Base-by-base conservation (phyloP, 1,140 invertebrate species). In the Lordiphosa mommai region DNA sequence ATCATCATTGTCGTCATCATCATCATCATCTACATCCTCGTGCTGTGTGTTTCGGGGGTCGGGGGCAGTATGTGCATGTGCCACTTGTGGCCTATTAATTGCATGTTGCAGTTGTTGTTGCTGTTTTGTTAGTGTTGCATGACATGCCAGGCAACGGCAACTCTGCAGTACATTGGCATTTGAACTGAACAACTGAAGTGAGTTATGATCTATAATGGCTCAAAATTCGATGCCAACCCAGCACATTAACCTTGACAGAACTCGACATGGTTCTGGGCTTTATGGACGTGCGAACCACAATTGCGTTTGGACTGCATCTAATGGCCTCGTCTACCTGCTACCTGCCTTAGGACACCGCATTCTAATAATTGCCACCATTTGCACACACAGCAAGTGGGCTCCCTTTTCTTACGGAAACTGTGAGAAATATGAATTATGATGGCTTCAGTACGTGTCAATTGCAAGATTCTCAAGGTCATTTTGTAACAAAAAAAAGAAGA, bases 391-490 rank as follows among this genome's bases (percentile, higher is more conserved):
- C 74, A 38, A 61, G 79, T 23, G 48, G 17, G 12, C 49, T 33
- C 7, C 5, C 14, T 38, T 60, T 55, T 33, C 27, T 17, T 23
- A 13, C 1, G 40, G 30, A 6, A 59, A 50, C 46, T 67, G 64
- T 29, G 65, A 49, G 47, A 82, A 84, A 77, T 84, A 84, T 84
- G 77, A 84, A 77, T 84, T 84, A 84, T 84, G 79, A 84, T 72
- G 70, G 64, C 57, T 40, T 7, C 40, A 17, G 76, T 43, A 84
- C 77, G 79, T 84, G 77, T 84, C 77, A 84, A 84, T 84, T 84
- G 77, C 63, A 43, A 14, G 8, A 43, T 48, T 86, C 57, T 86
- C 82, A 86, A 86, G 82, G 82, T 86, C 82, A 86, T 59, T 64
- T 57, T 32, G 16, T 29, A 30, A 40, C 47, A 76, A 72, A 86